phyloP scores from a whole-genome alignment of 2,888 invertebrate species.

The Isoperla grammatica region DNA sequence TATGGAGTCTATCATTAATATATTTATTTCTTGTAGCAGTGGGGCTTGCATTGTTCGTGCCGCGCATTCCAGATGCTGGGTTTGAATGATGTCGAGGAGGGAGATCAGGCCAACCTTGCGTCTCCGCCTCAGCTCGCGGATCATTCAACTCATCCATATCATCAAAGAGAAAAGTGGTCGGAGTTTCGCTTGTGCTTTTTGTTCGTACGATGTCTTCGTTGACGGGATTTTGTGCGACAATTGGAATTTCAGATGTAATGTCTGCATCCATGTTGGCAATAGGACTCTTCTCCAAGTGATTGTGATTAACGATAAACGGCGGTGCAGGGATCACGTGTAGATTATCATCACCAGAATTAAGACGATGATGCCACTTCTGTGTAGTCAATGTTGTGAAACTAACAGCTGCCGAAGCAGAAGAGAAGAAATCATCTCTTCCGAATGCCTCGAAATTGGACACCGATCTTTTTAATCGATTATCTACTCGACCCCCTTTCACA shows the following conservation, averaged over 20 bases:
- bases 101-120: no score
- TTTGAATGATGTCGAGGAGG: no score
- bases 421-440: conserved; percentile 10
- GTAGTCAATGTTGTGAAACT: conserved; percentile 27
- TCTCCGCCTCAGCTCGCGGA: no score
- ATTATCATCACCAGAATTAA: conserved; percentile 11
- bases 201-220: background rate
- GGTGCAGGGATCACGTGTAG: conserved; percentile 29
- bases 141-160: no score
- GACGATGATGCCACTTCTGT: conserved; percentile 25
- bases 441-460: conserved; percentile 14
- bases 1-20: no score
- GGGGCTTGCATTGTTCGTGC: no score
- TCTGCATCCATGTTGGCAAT: conserved; percentile 17
- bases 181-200: no score
- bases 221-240: background rate
- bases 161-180: no score
- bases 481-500: conserved; percentile 77
- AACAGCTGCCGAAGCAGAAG: conserved; percentile 22
- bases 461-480: conserved; percentile 62
- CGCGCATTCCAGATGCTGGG: no score
- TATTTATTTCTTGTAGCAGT: no score
- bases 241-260: conserved; percentile 7
- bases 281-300: conserved; percentile 28
- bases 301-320: conserved; percentile 29